Conservation (phyloP, 2,888 invertebrate genomes). For the Agrilus mali region DNA sequence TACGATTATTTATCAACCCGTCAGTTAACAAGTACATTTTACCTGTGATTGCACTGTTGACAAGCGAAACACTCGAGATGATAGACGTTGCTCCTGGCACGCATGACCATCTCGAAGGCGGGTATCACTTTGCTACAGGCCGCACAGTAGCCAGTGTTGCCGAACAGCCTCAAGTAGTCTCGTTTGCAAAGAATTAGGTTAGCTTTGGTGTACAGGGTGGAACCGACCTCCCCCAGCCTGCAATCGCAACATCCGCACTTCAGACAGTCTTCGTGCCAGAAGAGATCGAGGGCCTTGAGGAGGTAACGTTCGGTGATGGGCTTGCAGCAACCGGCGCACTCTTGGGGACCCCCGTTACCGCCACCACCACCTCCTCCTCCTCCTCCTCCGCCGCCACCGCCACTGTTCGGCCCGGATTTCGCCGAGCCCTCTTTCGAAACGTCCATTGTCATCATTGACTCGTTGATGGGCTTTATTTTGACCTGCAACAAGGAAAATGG, state of each 20-base stretch:
- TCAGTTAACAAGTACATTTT: constrained; percentile 13
- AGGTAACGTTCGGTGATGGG: constrained; percentile 72
- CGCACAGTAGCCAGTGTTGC: constrained; percentile 80
- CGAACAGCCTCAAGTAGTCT: constrained; percentile 89
- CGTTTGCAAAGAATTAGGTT: constrained; percentile 84
- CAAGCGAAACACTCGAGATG: constrained; percentile 91
- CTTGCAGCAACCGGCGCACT: constrained; percentile 79
- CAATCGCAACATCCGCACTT: constrained; percentile 90
- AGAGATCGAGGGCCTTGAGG: constrained; percentile 75
- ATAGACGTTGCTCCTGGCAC: constrained; percentile 83
- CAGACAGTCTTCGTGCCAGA: constrained; percentile 90
- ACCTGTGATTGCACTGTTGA: constrained; percentile 92
- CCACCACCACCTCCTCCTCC: constrained; percentile 24
- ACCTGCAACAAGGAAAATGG: constrained; percentile 25
- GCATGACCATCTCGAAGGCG: constrained; percentile 93
- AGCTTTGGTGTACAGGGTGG: constrained; percentile 80
- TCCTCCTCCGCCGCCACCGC: constrained; percentile 25
- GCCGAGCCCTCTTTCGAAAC: constrained; percentile 61
- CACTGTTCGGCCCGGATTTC: constrained; percentile 29
- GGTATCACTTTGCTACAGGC: constrained; percentile 89
- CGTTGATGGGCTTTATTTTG: constrained; percentile 29
- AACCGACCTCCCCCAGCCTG: constrained; percentile 84
- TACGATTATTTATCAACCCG: constrained; percentile 6
- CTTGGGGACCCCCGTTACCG: constrained; percentile 34
- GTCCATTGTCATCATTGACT: constrained; percentile 74